phyloP scores from a whole-genome alignment of 2,113 vertebrate species.

The Phainopepla nitens region DNA sequence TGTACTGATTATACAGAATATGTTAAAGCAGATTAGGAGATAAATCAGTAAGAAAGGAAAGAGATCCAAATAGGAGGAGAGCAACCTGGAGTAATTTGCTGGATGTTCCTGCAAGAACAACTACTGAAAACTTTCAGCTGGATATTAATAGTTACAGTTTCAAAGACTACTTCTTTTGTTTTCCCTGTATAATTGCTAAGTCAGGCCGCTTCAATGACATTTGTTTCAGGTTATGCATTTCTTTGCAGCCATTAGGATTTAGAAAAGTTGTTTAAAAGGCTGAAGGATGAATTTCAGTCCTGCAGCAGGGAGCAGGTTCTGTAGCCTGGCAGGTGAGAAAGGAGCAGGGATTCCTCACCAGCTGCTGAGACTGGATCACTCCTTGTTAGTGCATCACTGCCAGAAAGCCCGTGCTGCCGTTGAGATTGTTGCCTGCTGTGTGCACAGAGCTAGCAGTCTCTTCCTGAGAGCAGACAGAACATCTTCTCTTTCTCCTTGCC shows the following conservation, averaged over 20 bases:
- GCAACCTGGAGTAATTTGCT: background rate
- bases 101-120: background rate
- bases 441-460: background rate
- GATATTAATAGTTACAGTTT: background rate
- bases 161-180: background rate
- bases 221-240: background rate
- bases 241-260: background rate
- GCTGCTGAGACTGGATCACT: background rate
- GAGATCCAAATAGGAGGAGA: background rate
- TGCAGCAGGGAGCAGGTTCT: background rate
- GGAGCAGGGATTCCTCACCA: background rate
- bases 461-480: background rate
- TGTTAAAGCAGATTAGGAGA: background rate
- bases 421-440: background rate
- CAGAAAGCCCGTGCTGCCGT: background rate
- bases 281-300: background rate
- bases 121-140: background rate
- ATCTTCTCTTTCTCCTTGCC: background rate
- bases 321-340: background rate
- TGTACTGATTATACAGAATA: background rate
- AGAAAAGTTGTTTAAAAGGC: background rate
- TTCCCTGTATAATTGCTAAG: background rate
- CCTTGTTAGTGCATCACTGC: background rate
- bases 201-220: background rate
- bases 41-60: background rate